Base-by-base conservation (phyloP, 2,888 invertebrate genomes). In the Smittia aterrima region DNA sequence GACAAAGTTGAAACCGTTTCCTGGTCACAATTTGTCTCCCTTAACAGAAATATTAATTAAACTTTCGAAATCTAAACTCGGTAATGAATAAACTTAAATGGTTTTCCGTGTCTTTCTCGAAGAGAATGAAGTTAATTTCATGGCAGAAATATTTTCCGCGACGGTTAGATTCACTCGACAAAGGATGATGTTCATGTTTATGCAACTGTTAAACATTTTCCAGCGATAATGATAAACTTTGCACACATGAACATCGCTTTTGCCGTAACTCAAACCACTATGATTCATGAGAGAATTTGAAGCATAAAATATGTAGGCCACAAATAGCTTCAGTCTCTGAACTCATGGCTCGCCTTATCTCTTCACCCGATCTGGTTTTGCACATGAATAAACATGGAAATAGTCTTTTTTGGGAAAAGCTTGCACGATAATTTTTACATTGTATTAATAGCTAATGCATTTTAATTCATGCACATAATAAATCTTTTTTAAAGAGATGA, bases 391-490 rank as follows among this genome's bases (percentile, higher is more conserved):
- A 72, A 72, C 72, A 72, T 70, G 70, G 24, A 70, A 53, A 70
- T 13, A 22, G 24, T 41, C n/a, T 24, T 70, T 25, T 70, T 22
- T 20, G 32, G 27, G 25, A 53, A 25, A 20, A 54, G 54, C 70
- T 53, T 70, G 70, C 53, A 40, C 62, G 72, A 62, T 62, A 62
- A 72, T 72, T 72, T 72, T 72, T 72, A 62, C 62, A 72, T 72
- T 13, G 54, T 72, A 62, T 72, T 72, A 72, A 72, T 72, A 72
- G 58, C 72, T 72, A 72, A 74, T 74, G 64, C 62, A 74, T 74
- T 74, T 74, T 66, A 74, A 74, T 74, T 74, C 74, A 74, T 74
- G 74, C 74, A 74, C 66, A 74, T 66, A 73, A 73, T 74, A 66
- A 64, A 64, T 74, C 74, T 66, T 18, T 72, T n/a, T 40, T 54